phyloP scores from a whole-genome alignment of 2,113 vertebrate species.

The Rhinolophus sinicus region DNA sequence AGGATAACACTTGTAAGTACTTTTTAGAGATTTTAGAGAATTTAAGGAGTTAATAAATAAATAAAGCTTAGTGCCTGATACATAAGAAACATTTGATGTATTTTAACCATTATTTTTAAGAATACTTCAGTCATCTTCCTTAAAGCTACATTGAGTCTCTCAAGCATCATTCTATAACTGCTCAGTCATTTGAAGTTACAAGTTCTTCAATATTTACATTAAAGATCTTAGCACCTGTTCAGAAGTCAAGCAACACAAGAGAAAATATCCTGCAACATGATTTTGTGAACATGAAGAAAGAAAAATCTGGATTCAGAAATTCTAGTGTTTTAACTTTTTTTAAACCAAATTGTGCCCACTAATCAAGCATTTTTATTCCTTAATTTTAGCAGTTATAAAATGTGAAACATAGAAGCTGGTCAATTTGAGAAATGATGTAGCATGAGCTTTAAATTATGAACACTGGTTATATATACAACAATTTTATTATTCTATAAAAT shows the following conservation, averaged over 20 bases:
- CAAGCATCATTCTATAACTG: background rate
- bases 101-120: background rate
- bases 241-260: background rate
- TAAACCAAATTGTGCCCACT: background rate
- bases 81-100: background rate
- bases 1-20: background rate
- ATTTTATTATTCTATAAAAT: background rate
- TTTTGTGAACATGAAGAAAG: background rate
- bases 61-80: background rate
- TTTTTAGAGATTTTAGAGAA: background rate
- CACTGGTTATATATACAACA: background rate
- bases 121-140: background rate
- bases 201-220: background rate
- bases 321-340: background rate
- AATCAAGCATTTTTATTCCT: background rate
- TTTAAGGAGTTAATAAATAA: background rate
- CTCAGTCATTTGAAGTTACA: background rate
- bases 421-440: background rate
- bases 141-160: background rate
- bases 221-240: background rate
- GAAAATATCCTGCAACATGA: background rate
- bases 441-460: background rate
- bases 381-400: slow-evolving; percentile 10
- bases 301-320: slow-evolving; percentile 26
- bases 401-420: background rate